Percentiles rank a stretch among this genome's conserved stretches.
Evolutionary conservation across 2,113 vertebrate species (phyloP).

Genomic region (Phrynocephalus versicolor): DNA sequence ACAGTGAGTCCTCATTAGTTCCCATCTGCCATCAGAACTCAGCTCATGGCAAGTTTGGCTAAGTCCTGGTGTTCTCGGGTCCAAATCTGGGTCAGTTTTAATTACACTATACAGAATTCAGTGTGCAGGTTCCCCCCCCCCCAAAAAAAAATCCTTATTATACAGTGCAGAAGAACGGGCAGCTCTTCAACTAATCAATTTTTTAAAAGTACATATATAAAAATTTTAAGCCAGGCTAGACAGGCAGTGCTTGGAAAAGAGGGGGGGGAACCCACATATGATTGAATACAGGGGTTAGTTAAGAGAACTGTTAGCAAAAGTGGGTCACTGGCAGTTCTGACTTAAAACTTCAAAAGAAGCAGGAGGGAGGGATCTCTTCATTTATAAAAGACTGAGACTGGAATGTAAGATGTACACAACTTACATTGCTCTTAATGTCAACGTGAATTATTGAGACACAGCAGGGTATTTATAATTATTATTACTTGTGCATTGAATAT

Average conservation of each 20-base stretch:
- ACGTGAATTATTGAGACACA: conserved; percentile 16
- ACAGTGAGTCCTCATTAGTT: conserved; percentile 83
- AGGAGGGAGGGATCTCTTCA: conserved; percentile 49
- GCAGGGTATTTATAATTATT: not conserved
- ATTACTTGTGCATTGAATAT: not conserved
- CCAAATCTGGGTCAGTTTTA: conserved; percentile 86
- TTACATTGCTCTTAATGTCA: conserved; percentile 44
- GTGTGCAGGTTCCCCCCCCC: conserved; percentile 69
- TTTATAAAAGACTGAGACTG: conserved; percentile 55
- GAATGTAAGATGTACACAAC: conserved; percentile 56
- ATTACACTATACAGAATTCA: conserved; percentile 84
- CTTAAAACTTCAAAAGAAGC: conserved; percentile 75
- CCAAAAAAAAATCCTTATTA: conserved; percentile 83
- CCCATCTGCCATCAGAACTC: conserved; percentile 84
- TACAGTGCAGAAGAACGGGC: conserved; percentile 78
- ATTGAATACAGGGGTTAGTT: conserved; percentile 78
- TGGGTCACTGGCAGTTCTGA: conserved; percentile 77
- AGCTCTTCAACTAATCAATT: conserved; percentile 84
- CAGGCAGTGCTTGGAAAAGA: conserved; percentile 74
- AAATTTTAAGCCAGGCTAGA: conserved; percentile 83
- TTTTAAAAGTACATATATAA: conserved; percentile 87
- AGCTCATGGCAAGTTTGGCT: conserved; percentile 84
- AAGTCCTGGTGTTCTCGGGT: conserved; percentile 81
- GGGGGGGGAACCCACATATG: conserved; percentile 60
- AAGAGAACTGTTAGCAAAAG: conserved; percentile 80